A percentile compares a stretch with the other conserved stretches of the same genome.
Conservation (phyloP, 2,797 vertebrate species). For the Balearica regulorum region DNA sequence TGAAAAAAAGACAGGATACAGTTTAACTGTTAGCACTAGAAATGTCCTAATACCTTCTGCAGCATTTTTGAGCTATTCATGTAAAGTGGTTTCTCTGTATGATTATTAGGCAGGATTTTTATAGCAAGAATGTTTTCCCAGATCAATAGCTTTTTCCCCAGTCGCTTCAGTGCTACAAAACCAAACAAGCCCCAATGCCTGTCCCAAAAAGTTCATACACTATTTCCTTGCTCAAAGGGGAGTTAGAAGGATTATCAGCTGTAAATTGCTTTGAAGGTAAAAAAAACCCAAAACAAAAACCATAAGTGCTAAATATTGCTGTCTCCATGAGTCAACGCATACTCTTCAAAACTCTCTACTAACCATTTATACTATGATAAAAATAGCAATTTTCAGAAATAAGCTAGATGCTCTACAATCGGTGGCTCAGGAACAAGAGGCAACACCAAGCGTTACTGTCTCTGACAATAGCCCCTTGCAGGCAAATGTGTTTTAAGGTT, state of each 20-base stretch:
- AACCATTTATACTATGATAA: background rate
- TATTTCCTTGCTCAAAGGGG: background rate
- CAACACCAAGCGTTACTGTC: background rate
- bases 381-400: background rate
- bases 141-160: background rate
- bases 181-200: background rate
- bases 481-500: background rate
- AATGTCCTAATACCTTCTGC: background rate
- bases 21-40: background rate
- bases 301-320: background rate
- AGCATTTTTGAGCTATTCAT: background rate
- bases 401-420: background rate
- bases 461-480: background rate
- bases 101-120: background rate
- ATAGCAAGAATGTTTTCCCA: background rate
- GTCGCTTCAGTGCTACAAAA: background rate
- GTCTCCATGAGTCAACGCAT: background rate
- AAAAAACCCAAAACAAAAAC: background rate
- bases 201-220: background rate
- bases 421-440: background rate
- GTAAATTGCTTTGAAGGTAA: background rate
- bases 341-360: background rate
- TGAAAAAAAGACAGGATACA: background rate
- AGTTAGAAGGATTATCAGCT: background rate
- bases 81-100: background rate